Conservation (phyloP, 2,113 vertebrate species). For the Lophura nycthemera region DNA sequence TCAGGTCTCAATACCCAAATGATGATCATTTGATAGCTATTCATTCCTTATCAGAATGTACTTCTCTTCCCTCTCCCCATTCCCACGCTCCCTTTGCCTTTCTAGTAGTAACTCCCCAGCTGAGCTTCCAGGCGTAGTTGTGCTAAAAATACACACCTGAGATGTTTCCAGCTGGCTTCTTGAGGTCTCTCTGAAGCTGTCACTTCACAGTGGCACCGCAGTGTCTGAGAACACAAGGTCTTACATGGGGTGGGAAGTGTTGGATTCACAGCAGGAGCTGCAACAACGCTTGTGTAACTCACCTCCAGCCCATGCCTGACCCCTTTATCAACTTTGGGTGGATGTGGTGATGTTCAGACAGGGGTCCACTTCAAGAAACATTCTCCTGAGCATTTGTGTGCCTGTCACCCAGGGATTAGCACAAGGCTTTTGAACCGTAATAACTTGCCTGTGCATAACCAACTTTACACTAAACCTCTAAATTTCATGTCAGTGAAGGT, state of each 20-base stretch:
- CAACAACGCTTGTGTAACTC: neutral
- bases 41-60: neutral
- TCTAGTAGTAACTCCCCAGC: neutral
- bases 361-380: neutral
- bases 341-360: neutral
- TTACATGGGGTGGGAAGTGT: neutral
- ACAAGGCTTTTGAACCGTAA: neutral
- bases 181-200: neutral
- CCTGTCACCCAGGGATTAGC: neutral
- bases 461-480: neutral
- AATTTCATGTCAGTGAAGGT: neutral
- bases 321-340: neutral
- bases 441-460: neutral
- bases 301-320: fast-evolving
- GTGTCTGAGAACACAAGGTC: neutral
- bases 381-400: neutral
- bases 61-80: fast-evolving
- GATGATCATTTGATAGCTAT: neutral
- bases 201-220: neutral
- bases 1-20: neutral
- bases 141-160: neutral
- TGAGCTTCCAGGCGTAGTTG: neutral
- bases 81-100: neutral
- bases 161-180: neutral
- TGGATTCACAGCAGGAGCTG: neutral